These are phyloP conservation scores for Sarcophaga rosellei DNA, from an alignment of 2,888 invertebrate genomes.

Conservation along the genomic window DNA sequence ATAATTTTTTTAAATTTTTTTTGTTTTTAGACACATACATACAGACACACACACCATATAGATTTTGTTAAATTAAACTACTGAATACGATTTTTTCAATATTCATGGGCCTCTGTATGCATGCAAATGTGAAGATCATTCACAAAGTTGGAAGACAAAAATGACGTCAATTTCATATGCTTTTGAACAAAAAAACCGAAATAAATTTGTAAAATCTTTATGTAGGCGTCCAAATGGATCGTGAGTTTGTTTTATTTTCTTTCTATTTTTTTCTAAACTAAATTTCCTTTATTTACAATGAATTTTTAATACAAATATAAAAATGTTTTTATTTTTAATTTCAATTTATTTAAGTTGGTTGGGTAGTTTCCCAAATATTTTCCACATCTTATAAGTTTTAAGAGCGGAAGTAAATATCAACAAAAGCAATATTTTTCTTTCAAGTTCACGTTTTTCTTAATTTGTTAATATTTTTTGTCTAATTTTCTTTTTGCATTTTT, in stretches of 20 bases:
- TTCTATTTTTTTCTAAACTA: neutral
- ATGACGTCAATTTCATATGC: conserved; percentile 58
- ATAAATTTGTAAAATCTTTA: conserved; percentile 4
- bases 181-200: neutral
- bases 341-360: neutral
- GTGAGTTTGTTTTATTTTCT: neutral
- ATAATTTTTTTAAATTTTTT: neutral
- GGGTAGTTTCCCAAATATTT: neutral
- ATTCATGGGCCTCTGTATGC: conserved; percentile 5
- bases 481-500: neutral
- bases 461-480: too few relatives aligned
- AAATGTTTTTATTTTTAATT: neutral
- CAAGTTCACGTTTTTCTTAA: conserved; percentile 57
- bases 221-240: conserved; percentile 44
- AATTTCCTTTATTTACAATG: neutral
- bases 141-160: conserved; percentile 45
- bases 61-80: conserved; percentile 37
- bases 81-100: neutral
- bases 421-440: conserved; percentile 8
- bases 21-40: too few relatives aligned
- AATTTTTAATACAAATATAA: neutral
- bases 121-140: conserved; percentile 48
- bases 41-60: conserved; percentile 13
- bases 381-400: neutral
- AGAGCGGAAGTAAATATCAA: neutral